Percentiles rank a stretch among this genome's conserved stretches.
Evolutionary conservation across 2,888 invertebrate species (phyloP).

Genomic region (Schizotus pectinicornis): DNA sequence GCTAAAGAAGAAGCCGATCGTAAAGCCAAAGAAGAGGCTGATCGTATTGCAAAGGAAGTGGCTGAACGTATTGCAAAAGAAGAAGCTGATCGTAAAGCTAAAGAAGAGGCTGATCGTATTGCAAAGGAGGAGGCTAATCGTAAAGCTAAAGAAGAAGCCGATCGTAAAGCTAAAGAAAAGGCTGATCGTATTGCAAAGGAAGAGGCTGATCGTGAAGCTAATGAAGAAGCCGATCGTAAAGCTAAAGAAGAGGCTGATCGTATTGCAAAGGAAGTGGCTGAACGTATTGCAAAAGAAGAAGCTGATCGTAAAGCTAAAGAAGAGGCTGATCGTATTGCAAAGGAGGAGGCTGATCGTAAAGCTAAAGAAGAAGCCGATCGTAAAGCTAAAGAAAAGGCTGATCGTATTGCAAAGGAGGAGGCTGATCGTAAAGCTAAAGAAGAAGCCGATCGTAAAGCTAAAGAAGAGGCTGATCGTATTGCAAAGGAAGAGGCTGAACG

Average conservation of each 20-base stretch:
- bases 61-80: slow-evolving; percentile 23
- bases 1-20: too few relatives aligned
- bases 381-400: slow-evolving; percentile 15
- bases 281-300: slow-evolving; percentile 11
- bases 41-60: slow-evolving; percentile 27
- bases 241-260: slow-evolving; percentile 11
- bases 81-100: slow-evolving; percentile 27
- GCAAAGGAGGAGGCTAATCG: slow-evolving; percentile 26
- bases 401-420: slow-evolving; percentile 42
- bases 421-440: slow-evolving; percentile 43
- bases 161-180: slow-evolving; percentile 9
- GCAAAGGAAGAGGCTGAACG: slow-evolving; percentile 39
- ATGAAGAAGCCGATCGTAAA: slow-evolving; percentile 22
- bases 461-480: slow-evolving; percentile 32
- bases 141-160: slow-evolving; percentile 10
- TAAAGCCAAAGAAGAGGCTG: slow-evolving; percentile 22
- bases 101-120: slow-evolving; percentile 30
- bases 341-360: slow-evolving; percentile 19
- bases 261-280: slow-evolving; percentile 12
- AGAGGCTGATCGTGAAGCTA: slow-evolving; percentile 11
- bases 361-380: slow-evolving; percentile 16
- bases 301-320: slow-evolving; percentile 26
- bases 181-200: slow-evolving; percentile 27
- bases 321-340: slow-evolving; percentile 11
- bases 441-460: slow-evolving; percentile 29